Percentiles rank a stretch among this genome's conserved stretches.
These are phyloP conservation scores for Tachuris rubrigastra DNA, from an alignment of 2,113 vertebrate genomes.

Conservation along the genomic window DNA sequence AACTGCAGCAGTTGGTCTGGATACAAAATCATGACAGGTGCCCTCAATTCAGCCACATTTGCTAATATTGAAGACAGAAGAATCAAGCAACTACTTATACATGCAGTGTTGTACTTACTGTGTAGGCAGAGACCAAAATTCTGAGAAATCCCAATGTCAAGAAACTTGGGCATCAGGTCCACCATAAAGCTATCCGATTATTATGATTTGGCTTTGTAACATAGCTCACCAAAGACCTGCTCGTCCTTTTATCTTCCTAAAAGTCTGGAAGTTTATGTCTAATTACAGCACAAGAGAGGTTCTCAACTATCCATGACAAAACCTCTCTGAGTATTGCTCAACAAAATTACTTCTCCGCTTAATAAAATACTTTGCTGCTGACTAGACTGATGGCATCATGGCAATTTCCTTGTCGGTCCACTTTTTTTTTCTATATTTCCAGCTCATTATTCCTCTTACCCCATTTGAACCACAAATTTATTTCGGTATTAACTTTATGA, in stretches of 20 bases:
- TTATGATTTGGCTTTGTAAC: background rate
- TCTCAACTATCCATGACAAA: slow-evolving; percentile 21
- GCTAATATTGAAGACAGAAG: background rate
- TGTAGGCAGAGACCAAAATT: background rate
- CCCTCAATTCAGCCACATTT: background rate
- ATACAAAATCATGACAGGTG: background rate
- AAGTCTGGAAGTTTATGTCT: background rate
- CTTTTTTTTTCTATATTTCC: slow-evolving; percentile 16
- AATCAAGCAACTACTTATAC: background rate
- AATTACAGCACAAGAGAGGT: slow-evolving; percentile 9
- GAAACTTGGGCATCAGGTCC: background rate
- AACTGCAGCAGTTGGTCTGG: background rate
- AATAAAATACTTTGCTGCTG: slow-evolving; percentile 49
- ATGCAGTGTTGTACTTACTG: background rate
- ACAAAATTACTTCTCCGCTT: slow-evolving; percentile 42
- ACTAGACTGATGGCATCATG: slow-evolving; percentile 52
- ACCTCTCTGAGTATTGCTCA: slow-evolving; percentile 25
- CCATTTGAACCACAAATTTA: background rate
- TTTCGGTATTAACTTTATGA: background rate
- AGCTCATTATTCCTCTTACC: slow-evolving; percentile 13
- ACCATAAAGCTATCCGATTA: background rate
- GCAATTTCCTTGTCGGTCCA: slow-evolving; percentile 5
- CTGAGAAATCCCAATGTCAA: background rate
- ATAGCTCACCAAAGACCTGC: background rate
- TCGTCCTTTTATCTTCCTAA: background rate